These are phyloP conservation scores for Drosophila acutilabella DNA, from an alignment of 2,888 invertebrate species.

Conservation along the genomic window DNA sequence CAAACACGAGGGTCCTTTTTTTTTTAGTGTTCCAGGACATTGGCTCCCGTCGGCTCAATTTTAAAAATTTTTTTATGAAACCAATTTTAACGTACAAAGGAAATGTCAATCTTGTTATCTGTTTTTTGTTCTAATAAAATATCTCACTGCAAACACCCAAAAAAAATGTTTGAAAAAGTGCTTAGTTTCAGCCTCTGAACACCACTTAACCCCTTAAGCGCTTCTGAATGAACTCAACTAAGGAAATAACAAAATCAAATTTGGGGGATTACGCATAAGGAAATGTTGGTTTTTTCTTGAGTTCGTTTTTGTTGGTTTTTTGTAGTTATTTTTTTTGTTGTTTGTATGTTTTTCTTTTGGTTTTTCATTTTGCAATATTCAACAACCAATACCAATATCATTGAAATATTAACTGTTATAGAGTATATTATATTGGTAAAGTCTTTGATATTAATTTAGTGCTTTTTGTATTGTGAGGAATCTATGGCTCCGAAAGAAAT, in stretches of 20 bases:
- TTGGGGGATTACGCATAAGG: constrained; percentile 49
- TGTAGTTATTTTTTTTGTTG: constrained; percentile 19
- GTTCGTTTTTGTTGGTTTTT: constrained; percentile 41
- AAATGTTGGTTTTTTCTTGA: constrained; percentile 65
- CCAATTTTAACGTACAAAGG: too few species aligned
- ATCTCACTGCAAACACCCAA: too few species aligned
- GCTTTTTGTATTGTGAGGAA: constrained; percentile 86
- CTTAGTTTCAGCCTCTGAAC: too few species aligned
- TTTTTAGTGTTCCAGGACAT: too few species aligned
- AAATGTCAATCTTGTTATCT: too few species aligned
- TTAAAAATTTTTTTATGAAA: too few species aligned
- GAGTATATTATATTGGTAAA: constrained; percentile 64
- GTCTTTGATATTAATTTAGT: constrained; percentile 83
- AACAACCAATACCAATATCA: constrained; percentile 79
- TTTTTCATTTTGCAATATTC: constrained; percentile 67
- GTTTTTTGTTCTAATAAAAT: too few species aligned
- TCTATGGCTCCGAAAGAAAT: constrained; percentile 71
- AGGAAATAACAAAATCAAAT: constrained; percentile 30
- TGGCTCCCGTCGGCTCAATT: too few species aligned
- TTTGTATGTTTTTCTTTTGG: constrained; percentile 3
- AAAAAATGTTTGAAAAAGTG: too few species aligned
- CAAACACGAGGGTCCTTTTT: too few species aligned
- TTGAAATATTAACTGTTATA: constrained; percentile 32
- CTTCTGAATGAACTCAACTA: constrained; percentile 46
- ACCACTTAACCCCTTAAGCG: too few species aligned